Conservation (phyloP, 2,888 invertebrate genomes). For the Melinopterus prodromus region DNA sequence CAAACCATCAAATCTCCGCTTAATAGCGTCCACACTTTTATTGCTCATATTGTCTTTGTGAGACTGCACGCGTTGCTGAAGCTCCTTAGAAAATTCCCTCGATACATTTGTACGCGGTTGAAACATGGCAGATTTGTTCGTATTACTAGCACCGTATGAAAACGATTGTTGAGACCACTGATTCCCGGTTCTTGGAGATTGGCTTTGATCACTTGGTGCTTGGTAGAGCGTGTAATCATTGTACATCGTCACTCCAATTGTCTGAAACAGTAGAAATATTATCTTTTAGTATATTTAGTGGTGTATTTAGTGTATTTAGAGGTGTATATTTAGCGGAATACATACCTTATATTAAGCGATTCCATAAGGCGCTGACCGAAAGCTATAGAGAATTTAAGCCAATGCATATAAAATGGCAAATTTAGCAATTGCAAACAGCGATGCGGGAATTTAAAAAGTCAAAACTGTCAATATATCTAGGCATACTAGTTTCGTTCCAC, state of each 20-base stretch:
- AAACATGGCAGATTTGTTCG: neutral
- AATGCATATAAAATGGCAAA: neutral
- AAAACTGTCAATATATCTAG: neutral
- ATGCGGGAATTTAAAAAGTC: neutral
- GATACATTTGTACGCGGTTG: slow-evolving; percentile 25
- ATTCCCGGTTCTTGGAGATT: neutral
- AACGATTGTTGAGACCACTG: neutral
- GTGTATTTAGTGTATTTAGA: too few species aligned
- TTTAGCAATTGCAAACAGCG: neutral
- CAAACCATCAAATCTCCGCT: slow-evolving; percentile 9
- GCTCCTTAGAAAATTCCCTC: slow-evolving; percentile 30
- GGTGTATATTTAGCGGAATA: neutral
- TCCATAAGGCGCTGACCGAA: neutral
- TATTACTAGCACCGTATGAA: neutral
- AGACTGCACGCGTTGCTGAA: slow-evolving; percentile 26
- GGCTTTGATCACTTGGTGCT: neutral
- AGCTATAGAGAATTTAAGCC: neutral
- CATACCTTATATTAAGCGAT: neutral
- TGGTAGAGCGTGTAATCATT: slow-evolving; percentile 15
- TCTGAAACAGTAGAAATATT: neutral
- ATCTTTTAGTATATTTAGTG: neutral
- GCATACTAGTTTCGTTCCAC: neutral
- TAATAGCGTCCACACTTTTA: neutral
- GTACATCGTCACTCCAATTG: neutral
- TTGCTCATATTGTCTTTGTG: slow-evolving; percentile 14